phyloP scores from a whole-genome alignment of 2,888 invertebrate species.

The Podotricha telesiphe region DNA sequence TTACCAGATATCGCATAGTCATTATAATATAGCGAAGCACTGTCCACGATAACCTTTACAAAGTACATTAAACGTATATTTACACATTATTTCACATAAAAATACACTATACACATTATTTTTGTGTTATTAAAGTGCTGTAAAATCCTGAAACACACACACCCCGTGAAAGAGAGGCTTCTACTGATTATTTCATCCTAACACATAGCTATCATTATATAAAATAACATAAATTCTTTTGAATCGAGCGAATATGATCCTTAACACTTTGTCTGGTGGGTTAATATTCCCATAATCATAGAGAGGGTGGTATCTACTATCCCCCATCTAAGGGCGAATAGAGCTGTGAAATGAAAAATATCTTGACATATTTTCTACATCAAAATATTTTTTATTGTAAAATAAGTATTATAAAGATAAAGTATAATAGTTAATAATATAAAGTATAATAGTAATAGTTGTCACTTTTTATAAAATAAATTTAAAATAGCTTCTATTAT shows the following conservation, averaged over 20 bases:
- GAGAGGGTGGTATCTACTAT: constrained; percentile 49
- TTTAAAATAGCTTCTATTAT: too few relatives aligned
- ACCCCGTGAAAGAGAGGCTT: constrained; percentile 48
- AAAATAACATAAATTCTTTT: constrained; percentile 60
- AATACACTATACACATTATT: constrained; percentile 26
- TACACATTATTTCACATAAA: constrained; percentile 38
- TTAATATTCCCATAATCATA: constrained; percentile 44
- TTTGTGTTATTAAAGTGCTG: constrained; percentile 22
- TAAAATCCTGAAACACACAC: constrained; percentile 34
- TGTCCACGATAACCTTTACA: constrained; percentile 8
- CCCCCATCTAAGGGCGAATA: constrained; percentile 48
- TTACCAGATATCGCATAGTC: constrained; percentile 39
- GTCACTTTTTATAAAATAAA: too few relatives aligned
- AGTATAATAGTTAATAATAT: too few relatives aligned
- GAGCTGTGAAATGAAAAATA: constrained; percentile 37
- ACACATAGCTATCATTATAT: constrained; percentile 63
- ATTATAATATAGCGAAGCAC: constrained; percentile 22
- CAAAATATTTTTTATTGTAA: not conserved
- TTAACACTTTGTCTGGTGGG: constrained; percentile 33
- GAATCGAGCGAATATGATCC: constrained; percentile 44
- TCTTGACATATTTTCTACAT: constrained; percentile 3
- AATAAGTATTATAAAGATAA: not conserved
- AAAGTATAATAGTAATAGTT: too few relatives aligned
- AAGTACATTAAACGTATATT: constrained; percentile 20
- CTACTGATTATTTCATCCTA: constrained; percentile 78